phyloP scores from a whole-genome alignment of 1,140 invertebrate genomes.

The Ips nitidus region DNA sequence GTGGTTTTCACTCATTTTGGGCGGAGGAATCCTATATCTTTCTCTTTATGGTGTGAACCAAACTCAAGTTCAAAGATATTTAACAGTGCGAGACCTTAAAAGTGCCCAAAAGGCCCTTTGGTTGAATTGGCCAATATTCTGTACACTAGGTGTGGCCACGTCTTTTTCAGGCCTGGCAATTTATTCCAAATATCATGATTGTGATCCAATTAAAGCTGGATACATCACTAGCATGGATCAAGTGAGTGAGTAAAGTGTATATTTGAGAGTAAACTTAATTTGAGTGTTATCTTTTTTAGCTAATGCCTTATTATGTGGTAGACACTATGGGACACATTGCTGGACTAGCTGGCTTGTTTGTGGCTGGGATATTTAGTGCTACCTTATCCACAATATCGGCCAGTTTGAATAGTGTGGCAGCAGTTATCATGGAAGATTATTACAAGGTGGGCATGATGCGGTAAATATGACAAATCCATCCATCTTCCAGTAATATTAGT shows the following conservation, averaged over 20 bases:
- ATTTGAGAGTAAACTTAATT: background rate
- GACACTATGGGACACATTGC: conserved; percentile 67
- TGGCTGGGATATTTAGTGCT: conserved; percentile 81
- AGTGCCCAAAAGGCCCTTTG: conserved; percentile 66
- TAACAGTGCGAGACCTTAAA: conserved; percentile 72
- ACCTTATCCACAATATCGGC: conserved; percentile 85
- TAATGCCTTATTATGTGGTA: conserved; percentile 78
- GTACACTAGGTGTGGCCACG: conserved; percentile 65
- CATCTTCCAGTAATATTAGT: too few relatives aligned
- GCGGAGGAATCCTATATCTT: conserved; percentile 72
- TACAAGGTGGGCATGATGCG: conserved; percentile 54
- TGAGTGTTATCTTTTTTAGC: conserved; percentile 42
- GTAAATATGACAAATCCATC: too few relatives aligned
- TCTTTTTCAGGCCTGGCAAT: conserved; percentile 78
- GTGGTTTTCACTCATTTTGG: conserved; percentile 72
- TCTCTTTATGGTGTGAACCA: conserved; percentile 84
- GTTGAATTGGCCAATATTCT: conserved; percentile 72
- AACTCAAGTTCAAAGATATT: conserved; percentile 79
- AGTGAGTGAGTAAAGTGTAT: conserved; percentile 33
- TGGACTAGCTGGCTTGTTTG: conserved; percentile 78
- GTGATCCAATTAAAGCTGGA: conserved; percentile 68
- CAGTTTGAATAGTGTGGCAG: conserved; percentile 79
- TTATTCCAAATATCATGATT: conserved; percentile 72
- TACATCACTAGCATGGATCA: conserved; percentile 59
- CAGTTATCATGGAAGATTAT: conserved; percentile 84